These are phyloP conservation scores for Tilapia sparmanii DNA, from an alignment of 2,113 vertebrate genomes.

Conservation along the genomic window DNA sequence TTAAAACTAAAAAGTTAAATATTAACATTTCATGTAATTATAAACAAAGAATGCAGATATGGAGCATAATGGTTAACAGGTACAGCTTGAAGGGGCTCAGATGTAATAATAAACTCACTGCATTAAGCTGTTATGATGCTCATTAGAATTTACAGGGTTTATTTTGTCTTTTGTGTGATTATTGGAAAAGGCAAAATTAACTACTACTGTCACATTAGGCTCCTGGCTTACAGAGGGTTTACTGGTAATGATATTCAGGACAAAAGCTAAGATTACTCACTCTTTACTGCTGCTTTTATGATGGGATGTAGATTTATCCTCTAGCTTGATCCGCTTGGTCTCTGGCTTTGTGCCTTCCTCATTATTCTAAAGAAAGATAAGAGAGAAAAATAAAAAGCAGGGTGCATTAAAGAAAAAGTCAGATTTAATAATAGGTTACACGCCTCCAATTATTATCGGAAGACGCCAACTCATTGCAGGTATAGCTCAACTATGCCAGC, in stretches of 20 bases:
- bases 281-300: conserved; percentile 90
- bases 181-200: background rate
- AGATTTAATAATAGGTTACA: background rate
- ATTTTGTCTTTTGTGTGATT: background rate
- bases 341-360: conserved; percentile 84
- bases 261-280: conserved; percentile 70
- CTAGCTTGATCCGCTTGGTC: conserved; percentile 87
- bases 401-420: background rate
- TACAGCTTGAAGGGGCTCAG: background rate
- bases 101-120: background rate
- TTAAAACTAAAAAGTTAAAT: background rate
- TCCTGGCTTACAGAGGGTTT: background rate
- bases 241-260: background rate
- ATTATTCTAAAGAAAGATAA: conserved; percentile 73
- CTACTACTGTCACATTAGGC: background rate
- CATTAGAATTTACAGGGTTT: background rate
- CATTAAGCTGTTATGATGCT: background rate
- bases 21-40: background rate
- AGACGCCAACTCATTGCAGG: background rate
- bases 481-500: background rate
- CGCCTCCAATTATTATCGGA: background rate
- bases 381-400: background rate
- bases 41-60: background rate
- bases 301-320: conserved; percentile 84
- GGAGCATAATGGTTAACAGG: background rate